These are phyloP conservation scores for Xyliphius kryptos DNA, from an alignment of 2,113 vertebrate species.

Conservation along the genomic window DNA sequence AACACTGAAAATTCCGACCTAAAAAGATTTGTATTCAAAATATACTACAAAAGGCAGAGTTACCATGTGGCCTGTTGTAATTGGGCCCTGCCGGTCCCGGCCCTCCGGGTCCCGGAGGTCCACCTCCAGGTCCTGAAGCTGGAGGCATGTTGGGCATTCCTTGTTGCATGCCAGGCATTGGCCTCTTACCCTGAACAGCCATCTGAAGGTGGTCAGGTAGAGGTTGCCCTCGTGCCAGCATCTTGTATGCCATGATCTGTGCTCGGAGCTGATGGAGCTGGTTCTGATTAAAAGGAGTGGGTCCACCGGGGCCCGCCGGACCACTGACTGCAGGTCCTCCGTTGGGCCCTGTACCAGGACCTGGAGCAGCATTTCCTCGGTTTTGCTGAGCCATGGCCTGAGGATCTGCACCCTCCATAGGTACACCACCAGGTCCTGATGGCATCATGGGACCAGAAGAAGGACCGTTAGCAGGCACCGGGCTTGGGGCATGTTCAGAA, in stretches of 20 bases:
- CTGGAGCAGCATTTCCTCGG: slow-evolving; percentile 52
- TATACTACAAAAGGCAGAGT: slow-evolving; percentile 28
- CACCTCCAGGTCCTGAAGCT: slow-evolving; percentile 72
- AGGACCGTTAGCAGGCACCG: slow-evolving; percentile 84
- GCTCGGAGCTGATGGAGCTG: slow-evolving; percentile 91
- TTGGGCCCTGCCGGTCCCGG: slow-evolving; percentile 76
- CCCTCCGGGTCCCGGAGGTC: slow-evolving; percentile 57
- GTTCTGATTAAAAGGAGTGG: slow-evolving; percentile 90
- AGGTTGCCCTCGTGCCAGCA: slow-evolving; percentile 84
- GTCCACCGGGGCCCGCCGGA: slow-evolving; percentile 33
- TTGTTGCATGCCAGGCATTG: slow-evolving; percentile 83
- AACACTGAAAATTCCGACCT: too few relatives aligned
- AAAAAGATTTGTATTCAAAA: too few relatives aligned
- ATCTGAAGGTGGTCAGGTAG: slow-evolving; percentile 90
- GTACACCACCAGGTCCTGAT: slow-evolving; percentile 68
- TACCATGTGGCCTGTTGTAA: slow-evolving; percentile 87
- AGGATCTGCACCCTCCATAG: slow-evolving; percentile 76
- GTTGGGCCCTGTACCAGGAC: slow-evolving; percentile 37
- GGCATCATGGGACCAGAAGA: slow-evolving; percentile 79
- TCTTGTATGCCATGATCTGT: slow-evolving; percentile 98
- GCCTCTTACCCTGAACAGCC: slow-evolving; percentile 90
- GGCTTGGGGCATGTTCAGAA: slow-evolving; percentile 89
- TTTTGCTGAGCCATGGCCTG: slow-evolving; percentile 78
- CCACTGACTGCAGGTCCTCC: slow-evolving; percentile 30
- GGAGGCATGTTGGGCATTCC: slow-evolving; percentile 83